phyloP scores from a whole-genome alignment of 2,797 vertebrate species.

The Pempheris klunzingeri region DNA sequence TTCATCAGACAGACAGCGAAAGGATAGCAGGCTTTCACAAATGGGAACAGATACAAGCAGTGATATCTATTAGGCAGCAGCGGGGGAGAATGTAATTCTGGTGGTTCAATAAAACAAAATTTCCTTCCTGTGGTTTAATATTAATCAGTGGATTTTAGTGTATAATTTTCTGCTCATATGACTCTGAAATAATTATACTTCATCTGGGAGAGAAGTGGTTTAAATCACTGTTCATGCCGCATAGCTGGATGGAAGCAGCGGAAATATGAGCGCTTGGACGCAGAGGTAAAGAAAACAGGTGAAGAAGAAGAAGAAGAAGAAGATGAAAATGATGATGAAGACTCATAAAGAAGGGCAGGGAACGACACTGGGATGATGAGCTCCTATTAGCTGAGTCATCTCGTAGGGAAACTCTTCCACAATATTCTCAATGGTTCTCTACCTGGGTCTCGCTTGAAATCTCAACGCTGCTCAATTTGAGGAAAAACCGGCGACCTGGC shows the following conservation, averaged over 20 bases:
- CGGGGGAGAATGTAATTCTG: not conserved
- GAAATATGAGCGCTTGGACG: conserved; percentile 5
- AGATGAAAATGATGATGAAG: conserved; percentile 25
- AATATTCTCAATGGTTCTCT: not conserved
- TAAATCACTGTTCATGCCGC: not conserved
- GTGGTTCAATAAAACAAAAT: conserved; percentile 10
- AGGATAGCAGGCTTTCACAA: not conserved
- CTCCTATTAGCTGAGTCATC: conserved; percentile 17
- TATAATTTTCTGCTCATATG: conserved; percentile 25
- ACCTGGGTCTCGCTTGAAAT: conserved; percentile 6
- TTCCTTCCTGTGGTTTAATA: conserved; percentile 1
- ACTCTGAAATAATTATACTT: conserved; percentile 24
- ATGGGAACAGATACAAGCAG: conserved; percentile 7
- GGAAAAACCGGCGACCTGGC: conserved; percentile 23
- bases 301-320: conserved; percentile 23
- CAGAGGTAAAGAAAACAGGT: conserved; percentile 17
- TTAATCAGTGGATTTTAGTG: conserved; percentile 10
- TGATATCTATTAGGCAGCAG: not conserved
- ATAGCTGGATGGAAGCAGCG: conserved; percentile 11
- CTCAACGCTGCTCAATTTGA: conserved; percentile 6
- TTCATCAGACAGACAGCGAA: conserved; percentile 11
- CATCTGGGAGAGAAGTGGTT: conserved; percentile 8
- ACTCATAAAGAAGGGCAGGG: conserved; percentile 3
- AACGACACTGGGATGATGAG: not conserved
- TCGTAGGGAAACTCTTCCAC: not conserved